Evolutionary conservation across 2,888 invertebrate genomes (phyloP).

Genomic region (Cephus nigrinus): DNA sequence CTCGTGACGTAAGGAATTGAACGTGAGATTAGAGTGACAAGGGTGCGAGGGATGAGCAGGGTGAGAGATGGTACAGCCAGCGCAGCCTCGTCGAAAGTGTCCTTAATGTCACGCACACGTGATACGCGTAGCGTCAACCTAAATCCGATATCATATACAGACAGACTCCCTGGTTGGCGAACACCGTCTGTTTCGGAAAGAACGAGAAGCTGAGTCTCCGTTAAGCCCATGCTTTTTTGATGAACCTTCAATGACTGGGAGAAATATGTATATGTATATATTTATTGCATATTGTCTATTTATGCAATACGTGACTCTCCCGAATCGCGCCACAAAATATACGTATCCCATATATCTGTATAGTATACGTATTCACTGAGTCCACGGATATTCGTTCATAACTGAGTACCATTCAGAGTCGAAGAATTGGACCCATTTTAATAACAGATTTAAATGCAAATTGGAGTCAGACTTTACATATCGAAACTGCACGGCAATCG

Average conservation of each 20-base stretch:
- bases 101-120: not conserved
- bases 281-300: too few relatives aligned
- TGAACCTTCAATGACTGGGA: not conserved
- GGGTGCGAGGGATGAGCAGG: conserved; percentile 2
- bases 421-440: not conserved
- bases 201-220: not conserved
- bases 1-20: not conserved
- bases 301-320: too few relatives aligned
- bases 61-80: conserved; percentile 14
- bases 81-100: not conserved
- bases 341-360: not conserved
- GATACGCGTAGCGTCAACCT: not conserved
- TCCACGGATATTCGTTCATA: not conserved
- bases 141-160: not conserved
- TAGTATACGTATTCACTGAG: not conserved
- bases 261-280: not conserved
- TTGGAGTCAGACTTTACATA: not conserved
- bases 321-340: not conserved
- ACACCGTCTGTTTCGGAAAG: not conserved
- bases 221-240: not conserved
- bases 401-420: not conserved
- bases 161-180: not conserved
- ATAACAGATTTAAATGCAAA: not conserved
- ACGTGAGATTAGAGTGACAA: not conserved
- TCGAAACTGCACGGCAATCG: not conserved